A percentile compares a stretch with the other conserved stretches of the same genome.
Evolutionary conservation across 2,113 vertebrate species (phyloP).

Genomic region (Tetrax tetrax): DNA sequence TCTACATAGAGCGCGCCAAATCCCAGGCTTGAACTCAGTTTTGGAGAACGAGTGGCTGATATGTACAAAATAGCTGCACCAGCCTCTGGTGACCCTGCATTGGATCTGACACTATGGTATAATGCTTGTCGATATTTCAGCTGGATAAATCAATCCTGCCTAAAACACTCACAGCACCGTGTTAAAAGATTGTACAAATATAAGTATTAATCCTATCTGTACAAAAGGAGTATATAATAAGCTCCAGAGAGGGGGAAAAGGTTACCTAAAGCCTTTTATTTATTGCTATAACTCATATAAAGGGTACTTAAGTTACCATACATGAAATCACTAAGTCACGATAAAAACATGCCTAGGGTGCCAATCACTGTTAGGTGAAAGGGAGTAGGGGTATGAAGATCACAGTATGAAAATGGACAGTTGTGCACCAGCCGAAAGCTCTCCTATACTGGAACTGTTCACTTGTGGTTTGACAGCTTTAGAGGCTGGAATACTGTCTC

Average conservation of each 20-base stretch:
- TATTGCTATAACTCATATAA: neutral
- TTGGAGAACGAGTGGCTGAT: accelerated
- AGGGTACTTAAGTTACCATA: neutral
- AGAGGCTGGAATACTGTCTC: neutral
- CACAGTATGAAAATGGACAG: neutral
- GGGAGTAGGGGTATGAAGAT: neutral
- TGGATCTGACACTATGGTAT: neutral
- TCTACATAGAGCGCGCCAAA: neutral
- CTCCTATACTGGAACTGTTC: neutral
- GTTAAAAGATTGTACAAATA: neutral
- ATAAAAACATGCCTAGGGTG: neutral
- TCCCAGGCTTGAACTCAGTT: neutral
- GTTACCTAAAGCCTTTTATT: neutral
- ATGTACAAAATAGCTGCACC: neutral
- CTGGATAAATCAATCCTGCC: neutral
- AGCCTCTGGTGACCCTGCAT: accelerated
- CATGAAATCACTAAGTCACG: neutral
- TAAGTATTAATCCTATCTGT: neutral
- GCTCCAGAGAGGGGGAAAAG: neutral
- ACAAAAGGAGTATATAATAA: neutral
- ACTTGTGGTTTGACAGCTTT: neutral
- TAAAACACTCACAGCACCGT: neutral
- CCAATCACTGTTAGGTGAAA: neutral
- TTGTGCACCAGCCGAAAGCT: neutral
- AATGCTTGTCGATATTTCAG: neutral